Evolutionary conservation across 2,113 vertebrate genomes (phyloP), one percentile per base, ranked within the genome.

Genomic region (Aphelocoma coerulescens): DNA sequence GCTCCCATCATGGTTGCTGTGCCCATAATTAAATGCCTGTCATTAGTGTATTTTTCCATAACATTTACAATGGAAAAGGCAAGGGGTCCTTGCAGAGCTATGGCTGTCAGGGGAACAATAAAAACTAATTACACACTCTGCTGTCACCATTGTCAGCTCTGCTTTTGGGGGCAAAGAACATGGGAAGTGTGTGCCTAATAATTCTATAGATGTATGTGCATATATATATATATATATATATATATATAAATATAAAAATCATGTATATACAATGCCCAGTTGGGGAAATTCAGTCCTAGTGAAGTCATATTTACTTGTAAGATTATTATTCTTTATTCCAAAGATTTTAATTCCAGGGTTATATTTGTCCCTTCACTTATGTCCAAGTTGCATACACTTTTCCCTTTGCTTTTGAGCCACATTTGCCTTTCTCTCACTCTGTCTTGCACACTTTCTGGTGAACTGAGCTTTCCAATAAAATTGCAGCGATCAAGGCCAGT

Each of bases 51-150:
- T 97, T 98, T 98, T 97, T 96, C 96, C 88, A 95, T 97, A 96
- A 96, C 96, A 96, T 96, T 97, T 97, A 97, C 96, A 97, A 94
- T 95, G 93, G 97, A 96, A 96, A 96, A 98, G 97, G 96, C 95
- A 97, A 97, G 96, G 91, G 96, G 94, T 97, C 94, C 96, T 97
- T 95, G 65, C 94, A 95, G 93, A 96, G 92, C 95, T 97, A 49
- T 96, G 95, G 91, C 96, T 98, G 97, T 97, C 97, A 97, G 72
- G 98, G 97, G 97, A 97, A 97, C 97, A 98, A 97, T 98, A 95
- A 97, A 97, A 97, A 97, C 95, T 98, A 98, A 98, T 98, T 97
- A 98, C 97, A 98, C 95, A 97, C 96, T 97, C 83, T 69, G 44
- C 94, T 95, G 58, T 98, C 95, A 96, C 87, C 76, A 88, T 96